phyloP scores from a whole-genome alignment of 2,113 vertebrate genomes.

The Pelusios castaneus region DNA sequence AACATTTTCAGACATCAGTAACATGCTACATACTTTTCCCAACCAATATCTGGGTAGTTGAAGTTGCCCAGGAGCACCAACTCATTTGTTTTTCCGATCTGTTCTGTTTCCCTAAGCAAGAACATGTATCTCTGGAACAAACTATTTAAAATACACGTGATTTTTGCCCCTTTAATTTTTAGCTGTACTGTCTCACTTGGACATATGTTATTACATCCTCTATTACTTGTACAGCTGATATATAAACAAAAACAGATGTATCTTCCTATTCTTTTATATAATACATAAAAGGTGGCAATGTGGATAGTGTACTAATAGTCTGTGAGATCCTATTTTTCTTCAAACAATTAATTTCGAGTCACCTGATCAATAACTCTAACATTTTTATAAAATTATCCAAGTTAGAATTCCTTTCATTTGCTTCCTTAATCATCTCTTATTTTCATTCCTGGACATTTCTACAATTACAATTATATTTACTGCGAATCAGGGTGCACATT shows the following conservation, averaged over 20 bases:
- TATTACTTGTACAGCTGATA: neutral
- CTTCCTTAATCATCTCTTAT: neutral
- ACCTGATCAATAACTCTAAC: neutral
- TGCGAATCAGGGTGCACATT: neutral
- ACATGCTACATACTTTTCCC: slow-evolving; percentile 38
- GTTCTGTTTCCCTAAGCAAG: slow-evolving; percentile 68
- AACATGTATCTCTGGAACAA: slow-evolving; percentile 63
- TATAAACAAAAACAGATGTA: neutral
- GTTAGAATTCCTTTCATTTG: neutral
- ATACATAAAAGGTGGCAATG: neutral
- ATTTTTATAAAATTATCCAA: neutral
- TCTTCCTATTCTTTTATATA: neutral
- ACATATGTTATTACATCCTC: neutral
- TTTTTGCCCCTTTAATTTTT: slow-evolving; percentile 14
- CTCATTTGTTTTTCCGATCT: slow-evolving; percentile 73
- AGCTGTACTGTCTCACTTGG: neutral
- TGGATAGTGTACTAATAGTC: neutral
- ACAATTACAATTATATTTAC: neutral
- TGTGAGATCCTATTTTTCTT: neutral
- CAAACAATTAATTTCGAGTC: neutral
- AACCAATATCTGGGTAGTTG: slow-evolving; percentile 48
- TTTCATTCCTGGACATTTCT: neutral
- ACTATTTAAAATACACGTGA: slow-evolving; percentile 46
- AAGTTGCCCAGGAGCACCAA: slow-evolving; percentile 65
- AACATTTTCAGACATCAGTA: slow-evolving; percentile 46